These are phyloP conservation scores for Propithecus coquereli DNA, from an alignment of 2,113 vertebrate genomes.

Conservation along the genomic window DNA sequence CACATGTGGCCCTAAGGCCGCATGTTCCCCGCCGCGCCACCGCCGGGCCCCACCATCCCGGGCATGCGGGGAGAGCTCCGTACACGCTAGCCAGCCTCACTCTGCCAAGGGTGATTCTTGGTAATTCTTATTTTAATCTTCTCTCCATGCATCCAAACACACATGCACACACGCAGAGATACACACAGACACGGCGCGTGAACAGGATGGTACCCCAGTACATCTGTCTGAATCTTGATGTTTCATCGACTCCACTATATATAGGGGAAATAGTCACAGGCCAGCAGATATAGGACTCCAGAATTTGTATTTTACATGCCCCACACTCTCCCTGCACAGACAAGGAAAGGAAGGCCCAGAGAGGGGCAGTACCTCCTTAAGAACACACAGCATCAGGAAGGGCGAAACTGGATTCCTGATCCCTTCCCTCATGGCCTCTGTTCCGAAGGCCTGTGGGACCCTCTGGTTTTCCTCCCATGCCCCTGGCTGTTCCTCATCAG, in stretches of 20 bases:
- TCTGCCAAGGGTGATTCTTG: neutral
- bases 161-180: neutral
- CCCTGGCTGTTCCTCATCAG: neutral
- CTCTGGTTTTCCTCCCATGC: neutral
- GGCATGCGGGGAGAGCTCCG: rapidly evolving
- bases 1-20: too few species aligned
- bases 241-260: neutral
- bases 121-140: neutral
- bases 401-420: neutral
- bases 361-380: neutral
- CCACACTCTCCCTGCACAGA: neutral
- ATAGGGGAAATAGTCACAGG: neutral
- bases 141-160: neutral
- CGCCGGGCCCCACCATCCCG: rapidly evolving
- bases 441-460: neutral
- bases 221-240: neutral
- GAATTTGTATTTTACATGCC: neutral
- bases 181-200: rapidly evolving
- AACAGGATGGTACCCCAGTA: rapidly evolving
- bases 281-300: neutral
- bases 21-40: too few species aligned
- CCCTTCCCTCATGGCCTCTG: neutral
- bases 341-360: neutral
- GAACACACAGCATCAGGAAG: neutral
- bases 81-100: neutral